phyloP scores from a whole-genome alignment of 2,113 vertebrate species.

The Isichthys henryi region DNA sequence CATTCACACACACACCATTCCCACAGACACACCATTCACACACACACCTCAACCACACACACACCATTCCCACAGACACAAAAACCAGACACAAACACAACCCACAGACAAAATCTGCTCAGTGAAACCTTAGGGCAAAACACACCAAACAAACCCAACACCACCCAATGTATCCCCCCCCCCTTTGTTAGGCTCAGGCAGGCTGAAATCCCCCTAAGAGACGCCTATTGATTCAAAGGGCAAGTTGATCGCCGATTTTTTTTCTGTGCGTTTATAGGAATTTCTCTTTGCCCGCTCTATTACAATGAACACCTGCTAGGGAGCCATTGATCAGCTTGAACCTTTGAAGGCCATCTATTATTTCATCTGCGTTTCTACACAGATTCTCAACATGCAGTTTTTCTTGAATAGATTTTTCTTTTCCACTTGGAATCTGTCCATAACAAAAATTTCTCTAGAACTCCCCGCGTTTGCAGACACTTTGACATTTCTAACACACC shows the following conservation, averaged over 20 bases:
- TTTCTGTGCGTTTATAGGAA: not conserved
- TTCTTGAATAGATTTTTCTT: constrained; percentile 4
- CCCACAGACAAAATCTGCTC: too few relatives aligned
- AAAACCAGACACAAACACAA: too few relatives aligned
- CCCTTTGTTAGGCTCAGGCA: not conserved
- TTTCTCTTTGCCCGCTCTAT: not conserved
- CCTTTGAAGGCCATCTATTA: constrained; percentile 12
- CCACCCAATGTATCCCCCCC: not conserved
- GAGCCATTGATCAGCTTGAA: not conserved
- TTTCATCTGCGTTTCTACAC: not conserved
- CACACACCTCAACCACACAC: too few relatives aligned
- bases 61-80: too few relatives aligned
- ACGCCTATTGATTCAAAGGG: constrained; percentile 9
- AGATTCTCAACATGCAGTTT: not conserved
- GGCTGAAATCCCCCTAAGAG: not conserved
- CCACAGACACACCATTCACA: too few relatives aligned
- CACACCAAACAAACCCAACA: not conserved
- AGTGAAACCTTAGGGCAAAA: too few relatives aligned
- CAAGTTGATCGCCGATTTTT: constrained; percentile 10
- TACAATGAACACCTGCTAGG: constrained; percentile 5
- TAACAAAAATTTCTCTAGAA: not conserved
- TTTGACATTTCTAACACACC: not conserved
- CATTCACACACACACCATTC: too few relatives aligned
- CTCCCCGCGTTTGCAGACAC: not conserved
- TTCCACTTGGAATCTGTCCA: not conserved